Conservation (phyloP, 2,888 invertebrate species). For the Acanthosoma haemorrhoidale region DNA sequence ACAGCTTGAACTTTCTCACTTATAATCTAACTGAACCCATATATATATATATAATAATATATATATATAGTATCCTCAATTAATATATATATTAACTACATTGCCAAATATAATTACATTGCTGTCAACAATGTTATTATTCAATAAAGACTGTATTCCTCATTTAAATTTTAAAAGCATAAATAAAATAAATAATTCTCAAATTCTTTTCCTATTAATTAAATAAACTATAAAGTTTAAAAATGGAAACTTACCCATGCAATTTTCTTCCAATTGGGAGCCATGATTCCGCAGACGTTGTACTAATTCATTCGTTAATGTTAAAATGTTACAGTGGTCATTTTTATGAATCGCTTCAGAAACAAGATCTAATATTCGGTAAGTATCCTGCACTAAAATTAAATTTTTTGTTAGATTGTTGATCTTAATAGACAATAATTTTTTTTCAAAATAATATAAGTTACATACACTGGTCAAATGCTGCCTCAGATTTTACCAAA, state of each 20-base stretch:
- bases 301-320: slow-evolving; percentile 49
- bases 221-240: slow-evolving; percentile 27
- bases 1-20: no score
- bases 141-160: no score
- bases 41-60: no score
- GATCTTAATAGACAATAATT: neutral
- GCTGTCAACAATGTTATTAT: no score
- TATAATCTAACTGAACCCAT: no score
- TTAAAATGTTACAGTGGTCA: slow-evolving; percentile 62
- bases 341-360: slow-evolving; percentile 70
- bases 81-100: no score
- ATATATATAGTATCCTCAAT: no score
- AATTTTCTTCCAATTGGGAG: slow-evolving; percentile 72
- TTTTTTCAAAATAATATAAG: no score
- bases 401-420: slow-evolving; percentile 27
- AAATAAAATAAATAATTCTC: no score
- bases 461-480: slow-evolving; percentile 20
- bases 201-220: no score
- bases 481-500: neutral
- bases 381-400: slow-evolving; percentile 70
- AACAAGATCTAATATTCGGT: slow-evolving; percentile 75
- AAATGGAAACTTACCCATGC: slow-evolving; percentile 54
- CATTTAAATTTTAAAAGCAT: no score
- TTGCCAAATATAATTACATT: no score
- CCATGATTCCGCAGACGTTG: slow-evolving; percentile 68